Conservation (phyloP, 2,888 invertebrate genomes). For the Drosophila sordidula region DNA sequence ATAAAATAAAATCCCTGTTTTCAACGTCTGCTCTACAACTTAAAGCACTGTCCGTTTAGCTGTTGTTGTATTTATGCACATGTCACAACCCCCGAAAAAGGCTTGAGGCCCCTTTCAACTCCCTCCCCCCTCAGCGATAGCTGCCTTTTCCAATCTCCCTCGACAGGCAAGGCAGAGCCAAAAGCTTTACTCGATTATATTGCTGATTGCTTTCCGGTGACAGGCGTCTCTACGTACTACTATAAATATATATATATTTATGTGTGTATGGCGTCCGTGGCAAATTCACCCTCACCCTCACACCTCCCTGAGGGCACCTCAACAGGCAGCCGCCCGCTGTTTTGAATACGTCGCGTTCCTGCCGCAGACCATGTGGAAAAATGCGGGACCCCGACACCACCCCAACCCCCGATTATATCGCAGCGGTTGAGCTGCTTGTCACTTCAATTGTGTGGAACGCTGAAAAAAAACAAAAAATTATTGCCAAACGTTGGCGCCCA, state of each 20-base stretch:
- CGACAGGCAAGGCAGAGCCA: slow-evolving; percentile 23
- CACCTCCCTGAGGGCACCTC: slow-evolving; percentile 52
- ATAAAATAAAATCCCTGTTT: slow-evolving; percentile 2
- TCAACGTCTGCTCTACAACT: slow-evolving; percentile 17
- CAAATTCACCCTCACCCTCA: background rate
- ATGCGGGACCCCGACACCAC: slow-evolving; percentile 58
- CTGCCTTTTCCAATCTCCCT: slow-evolving; percentile 5
- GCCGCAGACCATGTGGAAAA: slow-evolving; percentile 66
- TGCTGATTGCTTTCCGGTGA: slow-evolving; percentile 79
- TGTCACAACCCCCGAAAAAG: slow-evolving; percentile 57
- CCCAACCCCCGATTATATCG: background rate
- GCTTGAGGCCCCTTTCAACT: slow-evolving; percentile 23
- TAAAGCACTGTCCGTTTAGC: slow-evolving; percentile 28
- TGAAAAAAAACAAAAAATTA: slow-evolving; percentile 29
- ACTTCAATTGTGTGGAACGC: slow-evolving; percentile 52
- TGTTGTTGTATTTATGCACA: slow-evolving; percentile 41
- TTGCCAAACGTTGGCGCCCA: slow-evolving; percentile 28
- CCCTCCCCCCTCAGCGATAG: background rate
- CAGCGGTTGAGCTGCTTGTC: slow-evolving; percentile 44
- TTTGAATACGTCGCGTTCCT: slow-evolving; percentile 63
- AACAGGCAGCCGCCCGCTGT: slow-evolving; percentile 48
- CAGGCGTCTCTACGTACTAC: slow-evolving; percentile 41
- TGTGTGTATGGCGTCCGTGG: background rate
- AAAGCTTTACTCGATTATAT: slow-evolving; percentile 75
- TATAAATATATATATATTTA: background rate